Conservation (phyloP, 1,140 invertebrate species). For the Propsilocerus akamusi region DNA sequence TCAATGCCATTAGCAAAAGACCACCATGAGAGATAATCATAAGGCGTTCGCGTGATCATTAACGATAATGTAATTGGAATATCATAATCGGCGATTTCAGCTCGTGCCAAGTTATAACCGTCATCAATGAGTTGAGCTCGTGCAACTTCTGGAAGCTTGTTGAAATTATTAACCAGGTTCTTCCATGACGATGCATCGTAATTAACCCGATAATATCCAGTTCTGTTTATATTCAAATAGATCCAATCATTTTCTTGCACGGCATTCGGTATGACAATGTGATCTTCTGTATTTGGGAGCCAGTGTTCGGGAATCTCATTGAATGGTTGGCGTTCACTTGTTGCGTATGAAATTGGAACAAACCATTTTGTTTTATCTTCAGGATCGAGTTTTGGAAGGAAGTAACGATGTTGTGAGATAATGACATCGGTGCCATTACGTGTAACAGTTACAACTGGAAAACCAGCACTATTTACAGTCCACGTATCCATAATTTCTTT, state of each 20-base stretch:
- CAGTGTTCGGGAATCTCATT: conserved; percentile 18
- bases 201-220: conserved; percentile 54
- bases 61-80: conserved; percentile 30
- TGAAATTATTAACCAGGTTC: conserved; percentile 33
- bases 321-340: conserved; percentile 15
- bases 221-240: conserved; percentile 19
- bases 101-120: conserved; percentile 52
- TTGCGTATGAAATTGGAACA: conserved; percentile 35
- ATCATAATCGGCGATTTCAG: conserved; percentile 35
- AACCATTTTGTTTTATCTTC: conserved; percentile 25
- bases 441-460: conserved; percentile 49
- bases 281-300: conserved; percentile 13
- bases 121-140: conserved; percentile 69
- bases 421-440: conserved; percentile 1
- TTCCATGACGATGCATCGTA: conserved; percentile 51
- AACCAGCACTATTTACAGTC: conserved; percentile 57
- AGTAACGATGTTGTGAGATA: conserved; percentile 10
- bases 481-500: conserved; percentile 63
- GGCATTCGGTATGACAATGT: conserved; percentile 14
- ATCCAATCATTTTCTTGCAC: conserved; percentile 14
- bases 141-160: conserved; percentile 32
- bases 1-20: conserved; percentile 16
- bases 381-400: conserved; percentile 12
- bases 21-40: conserved; percentile 20
- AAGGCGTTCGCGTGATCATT: conserved; percentile 14